Percentiles rank a stretch among this genome's conserved stretches.
These are phyloP conservation scores for Thrips palmi DNA, from an alignment of 1,140 invertebrate species.

Conservation along the genomic window DNA sequence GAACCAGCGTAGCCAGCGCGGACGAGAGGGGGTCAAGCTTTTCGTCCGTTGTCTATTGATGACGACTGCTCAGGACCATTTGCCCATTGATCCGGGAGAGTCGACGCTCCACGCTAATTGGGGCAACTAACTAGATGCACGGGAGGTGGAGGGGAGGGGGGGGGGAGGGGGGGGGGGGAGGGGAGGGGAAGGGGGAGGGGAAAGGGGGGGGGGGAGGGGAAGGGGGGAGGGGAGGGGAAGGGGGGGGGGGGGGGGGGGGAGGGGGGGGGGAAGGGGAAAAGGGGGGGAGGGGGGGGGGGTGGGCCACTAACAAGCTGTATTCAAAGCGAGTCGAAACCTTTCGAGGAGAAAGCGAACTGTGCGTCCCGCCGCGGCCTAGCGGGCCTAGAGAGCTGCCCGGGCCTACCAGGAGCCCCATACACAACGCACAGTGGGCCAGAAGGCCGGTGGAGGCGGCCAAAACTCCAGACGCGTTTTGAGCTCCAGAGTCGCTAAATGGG, in stretches of 20 bases:
- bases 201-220: not conserved
- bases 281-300: not conserved
- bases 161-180: conserved; percentile 1
- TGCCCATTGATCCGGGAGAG: not conserved
- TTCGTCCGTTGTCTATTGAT: conserved; percentile 58
- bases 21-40: too few species aligned
- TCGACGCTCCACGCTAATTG: not conserved
- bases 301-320: too few species aligned
- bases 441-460: too few species aligned
- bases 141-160: not conserved
- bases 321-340: too few species aligned
- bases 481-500: too few species aligned
- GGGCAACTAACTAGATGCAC: not conserved
- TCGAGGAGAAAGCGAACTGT: too few species aligned
- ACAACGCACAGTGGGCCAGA: too few species aligned
- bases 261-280: not conserved
- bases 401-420: too few species aligned
- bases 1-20: too few species aligned
- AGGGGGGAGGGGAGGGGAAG: not conserved
- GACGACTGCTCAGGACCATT: not conserved
- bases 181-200: not conserved
- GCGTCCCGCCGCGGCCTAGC: too few species aligned
- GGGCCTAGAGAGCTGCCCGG: too few species aligned
- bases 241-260: not conserved
- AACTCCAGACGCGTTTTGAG: too few species aligned